Conservation (phyloP, 92 coral and sea anemone genomes). For the Micromussa lordhowensis region DNA sequence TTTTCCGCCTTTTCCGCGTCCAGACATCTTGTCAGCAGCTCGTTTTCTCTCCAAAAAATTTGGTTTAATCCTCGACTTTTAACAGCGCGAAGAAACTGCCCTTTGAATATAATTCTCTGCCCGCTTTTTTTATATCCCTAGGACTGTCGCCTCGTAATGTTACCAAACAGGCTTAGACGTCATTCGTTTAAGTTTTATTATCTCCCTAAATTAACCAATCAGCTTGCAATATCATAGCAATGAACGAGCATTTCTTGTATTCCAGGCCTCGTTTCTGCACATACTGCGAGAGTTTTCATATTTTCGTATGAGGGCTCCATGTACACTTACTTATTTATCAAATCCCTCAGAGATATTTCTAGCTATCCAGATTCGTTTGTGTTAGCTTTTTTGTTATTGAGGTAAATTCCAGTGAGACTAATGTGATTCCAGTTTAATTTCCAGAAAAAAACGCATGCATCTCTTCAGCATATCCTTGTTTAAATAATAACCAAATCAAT, state of each 20-base stretch:
- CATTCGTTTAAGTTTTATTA: not conserved
- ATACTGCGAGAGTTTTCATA: not conserved
- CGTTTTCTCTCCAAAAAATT: not conserved
- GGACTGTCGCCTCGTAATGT: not conserved
- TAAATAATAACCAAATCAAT: too few species aligned
- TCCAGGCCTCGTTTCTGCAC: not conserved
- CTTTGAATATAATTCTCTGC: not conserved
- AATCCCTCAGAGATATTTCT: not conserved
- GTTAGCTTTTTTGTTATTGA: not conserved
- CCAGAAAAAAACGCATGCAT: too few species aligned
- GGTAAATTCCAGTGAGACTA: too few species aligned
- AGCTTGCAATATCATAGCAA: not conserved
- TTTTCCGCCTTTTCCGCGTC: constrained; percentile 76
- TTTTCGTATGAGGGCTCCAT: too few species aligned
- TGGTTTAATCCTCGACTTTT: not conserved
- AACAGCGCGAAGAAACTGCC: not conserved
- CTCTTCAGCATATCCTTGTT: too few species aligned
- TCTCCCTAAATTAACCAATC: not conserved
- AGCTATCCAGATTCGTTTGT: not conserved
- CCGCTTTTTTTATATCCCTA: not conserved
- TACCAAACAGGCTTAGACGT: not conserved
- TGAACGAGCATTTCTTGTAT: not conserved
- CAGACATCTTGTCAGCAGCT: constrained; percentile 53
- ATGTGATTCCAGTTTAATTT: too few species aligned
- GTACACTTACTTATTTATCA: not conserved